Percentiles rank a stretch among this genome's conserved stretches.
phyloP scores from a whole-genome alignment of 2,797 vertebrate species.

The Girardinus metallicus region DNA sequence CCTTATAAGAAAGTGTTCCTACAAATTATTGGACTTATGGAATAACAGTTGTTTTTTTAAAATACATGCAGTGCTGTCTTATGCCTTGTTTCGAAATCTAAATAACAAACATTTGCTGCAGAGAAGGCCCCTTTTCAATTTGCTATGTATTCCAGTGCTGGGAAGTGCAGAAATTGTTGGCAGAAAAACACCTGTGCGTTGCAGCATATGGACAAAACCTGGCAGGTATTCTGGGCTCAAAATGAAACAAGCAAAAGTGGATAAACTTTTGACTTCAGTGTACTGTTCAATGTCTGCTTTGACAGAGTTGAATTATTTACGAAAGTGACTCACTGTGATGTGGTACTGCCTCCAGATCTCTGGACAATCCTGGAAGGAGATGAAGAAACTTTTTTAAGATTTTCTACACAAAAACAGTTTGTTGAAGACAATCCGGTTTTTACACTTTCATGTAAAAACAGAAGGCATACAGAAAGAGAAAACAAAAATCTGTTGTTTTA shows the following conservation, averaged over 20 bases:
- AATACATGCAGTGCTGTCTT: neutral
- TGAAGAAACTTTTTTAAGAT: conserved; percentile 6
- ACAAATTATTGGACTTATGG: neutral
- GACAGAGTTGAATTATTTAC: conserved; percentile 18
- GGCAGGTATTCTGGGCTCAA: neutral
- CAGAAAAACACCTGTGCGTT: neutral
- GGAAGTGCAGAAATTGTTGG: neutral
- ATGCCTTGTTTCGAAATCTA: too few relatives aligned
- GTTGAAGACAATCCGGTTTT: neutral
- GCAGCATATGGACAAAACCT: neutral
- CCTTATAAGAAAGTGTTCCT: neutral
- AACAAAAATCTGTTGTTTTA: neutral
- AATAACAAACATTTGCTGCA: neutral
- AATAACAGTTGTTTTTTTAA: neutral
- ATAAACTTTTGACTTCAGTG: neutral
- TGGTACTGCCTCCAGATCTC: conserved; percentile 99
- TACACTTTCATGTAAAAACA: neutral
- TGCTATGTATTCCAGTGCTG: neutral
- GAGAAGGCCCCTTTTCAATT: neutral
- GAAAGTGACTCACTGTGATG: conserved; percentile 89
- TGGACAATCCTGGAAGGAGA: conserved; percentile 89
- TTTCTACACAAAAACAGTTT: conserved; percentile 4
- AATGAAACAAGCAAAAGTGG: neutral
- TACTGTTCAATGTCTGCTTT: neutral
- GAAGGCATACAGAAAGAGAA: neutral